Evolutionary conservation across 2,797 vertebrate genomes (phyloP), one percentile per base, ranked within the genome.

Genomic region (Tauraco hartlaubi): DNA sequence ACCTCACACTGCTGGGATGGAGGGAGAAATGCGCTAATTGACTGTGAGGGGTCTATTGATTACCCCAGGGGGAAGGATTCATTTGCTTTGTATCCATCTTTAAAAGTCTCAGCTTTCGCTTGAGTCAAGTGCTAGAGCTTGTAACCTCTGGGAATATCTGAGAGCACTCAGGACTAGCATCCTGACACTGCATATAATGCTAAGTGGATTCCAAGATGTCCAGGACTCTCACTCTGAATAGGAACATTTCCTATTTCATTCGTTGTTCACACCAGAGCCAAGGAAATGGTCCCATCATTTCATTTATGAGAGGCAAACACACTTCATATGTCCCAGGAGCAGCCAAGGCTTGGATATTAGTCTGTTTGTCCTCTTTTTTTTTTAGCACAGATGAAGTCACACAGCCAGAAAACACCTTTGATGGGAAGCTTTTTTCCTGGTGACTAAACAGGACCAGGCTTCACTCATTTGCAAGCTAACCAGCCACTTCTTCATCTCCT

Each of bases 161-260:
- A 96, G 93, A 96, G 90, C 94, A 95, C 94, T 97, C 95, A 96
- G 92, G 77, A 82, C 85, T 88, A 82, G 80, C 83, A 85, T 69
- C 55, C 83, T 96, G 93, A 93, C 85, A 89, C 74, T 37, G 41
- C 43, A 39, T 0, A 90, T 49, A 96, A 94, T 85, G 77, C 67
- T 87, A 71, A 97, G 93, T 97, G 95, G 55, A 82, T 93, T 92
- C 74, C 63, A n/a, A 96, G 63, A 76, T 59, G 67, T 35, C 94
- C 92, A 91, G 61, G 74, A 67, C 67, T 94, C 85, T 96, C 90
- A 87, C 48, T 48, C 83, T 90, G 83, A 94, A 89, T 49, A 66
- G 43, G 26, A 94, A 63, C 73, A 76, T 52, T 96, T 95, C 86
- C 58, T 79, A 11, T 82, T 73, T 79, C 52, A 33, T 61, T 96